Conservation (phyloP, 2,797 vertebrate species). For the Champsocephalus esox region DNA sequence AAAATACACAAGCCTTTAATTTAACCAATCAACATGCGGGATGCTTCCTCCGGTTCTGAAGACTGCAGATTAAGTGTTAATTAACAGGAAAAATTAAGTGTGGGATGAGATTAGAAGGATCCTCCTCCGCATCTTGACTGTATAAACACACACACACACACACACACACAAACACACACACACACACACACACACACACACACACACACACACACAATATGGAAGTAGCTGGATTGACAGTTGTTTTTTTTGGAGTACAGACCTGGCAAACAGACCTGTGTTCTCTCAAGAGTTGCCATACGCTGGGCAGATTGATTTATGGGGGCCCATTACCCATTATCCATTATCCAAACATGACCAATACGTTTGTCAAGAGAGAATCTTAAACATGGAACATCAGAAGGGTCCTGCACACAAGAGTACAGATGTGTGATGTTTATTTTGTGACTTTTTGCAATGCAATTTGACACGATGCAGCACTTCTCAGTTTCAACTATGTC, state of each 20-base stretch:
- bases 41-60: conserved; percentile 6
- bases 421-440: background rate
- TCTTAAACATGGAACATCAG: background rate
- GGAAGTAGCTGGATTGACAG: conserved; percentile 43
- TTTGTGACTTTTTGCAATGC: background rate
- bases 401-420: background rate
- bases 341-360: conserved; percentile 36
- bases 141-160: conserved; percentile 12
- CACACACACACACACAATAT: background rate
- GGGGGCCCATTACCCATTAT: conserved; percentile 29
- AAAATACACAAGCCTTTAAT: conserved; percentile 26
- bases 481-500: background rate
- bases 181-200: background rate
- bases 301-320: conserved; percentile 38
- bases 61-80: conserved; percentile 54
- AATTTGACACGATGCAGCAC: background rate
- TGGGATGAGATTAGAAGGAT: conserved; percentile 50
- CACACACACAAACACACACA: background rate
- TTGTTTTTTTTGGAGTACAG: conserved; percentile 39
- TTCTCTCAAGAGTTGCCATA: conserved; percentile 13
- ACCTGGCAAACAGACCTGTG: conserved; percentile 31
- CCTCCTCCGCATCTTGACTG: conserved; percentile 10
- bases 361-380: conserved; percentile 13
- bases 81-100: conserved; percentile 58
- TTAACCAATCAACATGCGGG: conserved; percentile 32